Conservation (phyloP, 1,140 invertebrate genomes). For the Drosophila ambigua region DNA sequence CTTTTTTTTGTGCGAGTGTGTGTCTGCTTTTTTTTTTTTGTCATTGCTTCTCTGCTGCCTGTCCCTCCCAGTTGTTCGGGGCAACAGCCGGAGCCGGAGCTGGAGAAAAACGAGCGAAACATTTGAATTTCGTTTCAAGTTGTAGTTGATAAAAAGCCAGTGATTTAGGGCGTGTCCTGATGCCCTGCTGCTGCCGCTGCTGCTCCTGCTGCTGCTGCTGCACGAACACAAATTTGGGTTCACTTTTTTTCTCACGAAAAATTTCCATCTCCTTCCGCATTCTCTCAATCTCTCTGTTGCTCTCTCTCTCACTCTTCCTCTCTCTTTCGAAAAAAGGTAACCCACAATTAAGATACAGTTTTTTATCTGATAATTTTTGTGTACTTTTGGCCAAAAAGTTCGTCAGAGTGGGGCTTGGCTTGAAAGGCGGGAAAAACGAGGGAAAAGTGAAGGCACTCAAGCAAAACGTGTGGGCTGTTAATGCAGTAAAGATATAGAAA, state of each 20-base stretch:
- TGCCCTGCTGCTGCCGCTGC: slow-evolving; percentile 3
- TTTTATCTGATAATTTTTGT: slow-evolving; percentile 52
- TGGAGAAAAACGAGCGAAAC: slow-evolving; percentile 55
- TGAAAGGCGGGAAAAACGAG: background rate
- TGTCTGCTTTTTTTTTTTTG: slow-evolving; percentile 22
- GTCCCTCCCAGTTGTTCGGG: slow-evolving; percentile 53
- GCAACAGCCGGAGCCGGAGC: slow-evolving; percentile 44
- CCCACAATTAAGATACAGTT: slow-evolving; percentile 60
- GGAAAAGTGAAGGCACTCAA: background rate
- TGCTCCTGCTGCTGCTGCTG: slow-evolving; percentile 29
- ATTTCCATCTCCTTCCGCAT: background rate
- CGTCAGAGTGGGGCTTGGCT: background rate
- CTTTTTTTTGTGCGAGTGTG: background rate
- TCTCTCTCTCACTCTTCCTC: background rate
- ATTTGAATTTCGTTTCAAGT: slow-evolving; percentile 79
- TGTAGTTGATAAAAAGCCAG: slow-evolving; percentile 78
- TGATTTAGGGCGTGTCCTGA: slow-evolving; percentile 67
- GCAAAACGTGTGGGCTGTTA: background rate
- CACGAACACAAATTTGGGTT: slow-evolving; percentile 56
- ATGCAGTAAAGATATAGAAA: slow-evolving; percentile 16
- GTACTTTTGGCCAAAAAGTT: slow-evolving; percentile 38
- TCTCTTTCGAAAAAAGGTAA: slow-evolving; percentile 29
- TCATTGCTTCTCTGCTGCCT: background rate
- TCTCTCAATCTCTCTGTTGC: background rate
- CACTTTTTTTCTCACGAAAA: slow-evolving; percentile 34